phyloP scores from a whole-genome alignment of 1,140 invertebrate species.

The Arctopsyche grandis region DNA sequence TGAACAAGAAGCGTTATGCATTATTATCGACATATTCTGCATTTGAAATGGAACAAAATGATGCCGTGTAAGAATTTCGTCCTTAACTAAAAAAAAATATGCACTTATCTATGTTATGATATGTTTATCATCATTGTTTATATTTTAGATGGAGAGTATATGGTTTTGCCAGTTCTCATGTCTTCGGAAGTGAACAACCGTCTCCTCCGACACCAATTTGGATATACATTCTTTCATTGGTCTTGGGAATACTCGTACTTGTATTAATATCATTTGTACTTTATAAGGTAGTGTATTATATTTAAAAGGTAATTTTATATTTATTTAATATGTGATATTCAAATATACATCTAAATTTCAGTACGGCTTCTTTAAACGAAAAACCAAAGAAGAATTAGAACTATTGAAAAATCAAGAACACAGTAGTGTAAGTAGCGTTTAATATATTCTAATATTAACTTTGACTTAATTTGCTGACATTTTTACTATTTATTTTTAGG shows the following conservation, averaged over 20 bases:
- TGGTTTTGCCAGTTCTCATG: background rate
- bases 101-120: background rate
- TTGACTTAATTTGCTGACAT: background rate
- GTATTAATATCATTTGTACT: background rate
- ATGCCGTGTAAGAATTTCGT: background rate
- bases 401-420: constrained; percentile 21
- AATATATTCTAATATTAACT: background rate
- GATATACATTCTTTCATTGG: constrained; percentile 1
- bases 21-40: background rate
- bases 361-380: constrained; percentile 29
- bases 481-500: background rate
- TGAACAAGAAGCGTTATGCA: background rate
- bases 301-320: too few species aligned
- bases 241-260: background rate
- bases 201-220: constrained; percentile 6
- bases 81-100: too few species aligned
- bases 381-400: constrained; percentile 31
- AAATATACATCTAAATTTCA: constrained; percentile 7
- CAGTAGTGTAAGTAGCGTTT: background rate
- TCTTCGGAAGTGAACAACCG: background rate
- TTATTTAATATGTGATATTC: background rate
- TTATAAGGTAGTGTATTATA: constrained; percentile 22
- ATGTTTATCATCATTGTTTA: background rate
- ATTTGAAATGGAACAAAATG: background rate
- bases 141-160: background rate